Evolutionary conservation across 2,113 vertebrate genomes (phyloP), one percentile per base, ranked within the genome.

Genomic region (Cyprinodon tularosa): DNA sequence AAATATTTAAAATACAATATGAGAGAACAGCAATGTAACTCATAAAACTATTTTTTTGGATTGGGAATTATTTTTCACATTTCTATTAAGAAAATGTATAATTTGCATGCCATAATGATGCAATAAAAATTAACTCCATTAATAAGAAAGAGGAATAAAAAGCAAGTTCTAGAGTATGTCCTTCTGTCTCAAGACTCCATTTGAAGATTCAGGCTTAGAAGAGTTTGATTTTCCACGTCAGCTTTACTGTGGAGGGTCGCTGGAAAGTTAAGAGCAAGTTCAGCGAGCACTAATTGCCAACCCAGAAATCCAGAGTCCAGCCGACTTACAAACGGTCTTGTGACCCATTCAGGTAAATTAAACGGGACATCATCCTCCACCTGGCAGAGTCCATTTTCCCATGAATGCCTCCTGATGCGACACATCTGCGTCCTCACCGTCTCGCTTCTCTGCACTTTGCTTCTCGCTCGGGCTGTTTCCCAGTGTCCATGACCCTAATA

Each of bases 401-500:
- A 70, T 73, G 80, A 90, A 57, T 4, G 66, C 60, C 37, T 78
- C 74, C 65, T 84, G 89, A 89, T 64, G 81, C 13, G 78, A 86
- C 88, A 81, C 87, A 82, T 90, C 77, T 83, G 88, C 67, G 85
- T 88, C 88, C 63, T 86, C 74, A 63, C 66, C n/a, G 62, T 77
- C 78, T 84, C 65, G 40, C 80, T 82, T 69, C 39, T 53, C 68
- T 82, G 85, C 80, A 20, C 76, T 74, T 53, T 80, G 73, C 69
- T 77, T 82, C 89, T 78, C 63, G 8, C 76, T 68, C 29, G 71
- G 76, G 82, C 80, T 12, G 69, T 59, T 80, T 83, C 76, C 38
- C 75, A 66, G 57, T 76, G 91, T 91, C 90, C 86, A 63, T 86
- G 90, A 90, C 89, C 89, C 89, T 82, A 90, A 89, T 80, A 90